Conservation (phyloP, 2,888 invertebrate species). For the Bedellia somnulentella region DNA sequence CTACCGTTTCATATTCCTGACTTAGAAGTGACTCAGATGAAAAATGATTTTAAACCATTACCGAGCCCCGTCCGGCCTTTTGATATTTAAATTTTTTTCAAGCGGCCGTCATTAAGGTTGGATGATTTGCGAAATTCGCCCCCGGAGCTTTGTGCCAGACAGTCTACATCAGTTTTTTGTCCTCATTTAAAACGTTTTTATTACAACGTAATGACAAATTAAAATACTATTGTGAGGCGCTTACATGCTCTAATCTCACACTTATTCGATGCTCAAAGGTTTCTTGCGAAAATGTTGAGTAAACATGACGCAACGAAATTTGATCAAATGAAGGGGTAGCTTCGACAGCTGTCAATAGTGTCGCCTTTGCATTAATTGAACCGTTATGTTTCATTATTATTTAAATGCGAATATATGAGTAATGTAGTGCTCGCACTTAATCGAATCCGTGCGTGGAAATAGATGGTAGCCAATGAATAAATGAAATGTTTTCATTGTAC, state of each 20-base stretch:
- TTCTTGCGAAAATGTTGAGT: constrained; percentile 13
- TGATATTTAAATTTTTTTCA: constrained; percentile 62
- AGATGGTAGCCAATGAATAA: no score
- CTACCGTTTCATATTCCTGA: constrained; percentile 56
- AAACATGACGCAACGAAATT: no score
- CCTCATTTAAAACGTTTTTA: constrained; percentile 58
- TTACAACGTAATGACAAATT: constrained; percentile 58
- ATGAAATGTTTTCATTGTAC: no score
- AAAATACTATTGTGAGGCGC: constrained; percentile 52
- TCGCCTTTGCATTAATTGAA: no score
- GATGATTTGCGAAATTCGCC: constrained; percentile 59
- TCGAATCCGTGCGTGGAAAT: no score
- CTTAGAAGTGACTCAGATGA: constrained; percentile 56
- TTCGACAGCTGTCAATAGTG: no score
- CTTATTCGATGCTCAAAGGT: constrained; percentile 33
- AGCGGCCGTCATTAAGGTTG: constrained; percentile 54
- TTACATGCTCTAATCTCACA: constrained; percentile 45
- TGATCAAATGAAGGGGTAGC: no score
- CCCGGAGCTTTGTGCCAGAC: constrained; percentile 51
- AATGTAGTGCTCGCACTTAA: no score
- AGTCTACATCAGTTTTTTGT: constrained; percentile 50
- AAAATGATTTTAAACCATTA: constrained; percentile 63
- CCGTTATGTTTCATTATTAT: no score
- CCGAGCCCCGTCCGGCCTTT: constrained; percentile 57
- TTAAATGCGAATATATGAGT: no score